phyloP scores from a whole-genome alignment of 2,797 vertebrate genomes.

The Arctocebus calabarensis region DNA sequence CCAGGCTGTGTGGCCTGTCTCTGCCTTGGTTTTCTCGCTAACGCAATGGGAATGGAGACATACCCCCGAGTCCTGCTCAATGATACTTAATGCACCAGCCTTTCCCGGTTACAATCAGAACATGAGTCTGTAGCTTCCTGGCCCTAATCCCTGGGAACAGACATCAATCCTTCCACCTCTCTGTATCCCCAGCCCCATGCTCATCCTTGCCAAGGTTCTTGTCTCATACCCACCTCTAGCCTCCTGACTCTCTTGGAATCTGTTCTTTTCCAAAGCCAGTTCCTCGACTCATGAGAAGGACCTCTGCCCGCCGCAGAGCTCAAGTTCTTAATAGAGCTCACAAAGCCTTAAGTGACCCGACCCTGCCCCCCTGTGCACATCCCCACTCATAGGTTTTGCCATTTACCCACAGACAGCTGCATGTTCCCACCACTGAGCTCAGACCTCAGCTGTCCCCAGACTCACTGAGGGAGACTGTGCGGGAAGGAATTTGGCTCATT shows the following conservation, averaged over 20 bases:
- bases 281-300: not conserved
- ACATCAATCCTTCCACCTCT: not conserved
- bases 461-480: not conserved
- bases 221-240: too few relatives aligned
- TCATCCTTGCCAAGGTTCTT: not conserved
- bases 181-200: not conserved
- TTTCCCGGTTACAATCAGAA: fast-evolving
- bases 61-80: not conserved
- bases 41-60: not conserved
- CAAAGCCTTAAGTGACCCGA: not conserved
- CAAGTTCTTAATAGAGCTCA: not conserved
- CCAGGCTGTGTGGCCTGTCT: too few relatives aligned
- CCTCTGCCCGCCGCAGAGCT: fast-evolving
- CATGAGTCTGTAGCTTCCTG: not conserved
- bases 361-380: too few relatives aligned
- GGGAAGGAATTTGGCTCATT: not conserved
- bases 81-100: not conserved
- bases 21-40: not conserved
- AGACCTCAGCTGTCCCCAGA: not conserved
- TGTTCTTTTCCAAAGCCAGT: not conserved
- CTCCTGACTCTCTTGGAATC: not conserved
- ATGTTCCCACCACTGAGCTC: not conserved
- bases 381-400: not conserved
- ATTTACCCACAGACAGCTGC: not conserved
- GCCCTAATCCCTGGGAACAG: not conserved